These are phyloP conservation scores for Sycophila sp. DNA, from an alignment of 1,140 invertebrate species.

Conservation along the genomic window DNA sequence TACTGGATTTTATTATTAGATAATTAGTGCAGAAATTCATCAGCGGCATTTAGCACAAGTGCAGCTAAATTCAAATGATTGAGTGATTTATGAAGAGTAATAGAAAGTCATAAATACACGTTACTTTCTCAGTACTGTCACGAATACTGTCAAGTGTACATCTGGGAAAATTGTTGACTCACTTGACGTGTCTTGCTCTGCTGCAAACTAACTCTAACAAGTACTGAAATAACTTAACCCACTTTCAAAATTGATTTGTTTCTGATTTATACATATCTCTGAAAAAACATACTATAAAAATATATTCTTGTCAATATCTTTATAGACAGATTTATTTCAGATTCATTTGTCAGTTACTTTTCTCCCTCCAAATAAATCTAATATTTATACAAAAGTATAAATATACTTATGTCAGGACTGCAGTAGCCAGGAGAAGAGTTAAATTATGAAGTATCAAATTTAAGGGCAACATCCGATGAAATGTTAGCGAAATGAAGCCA, in stretches of 20 bases:
- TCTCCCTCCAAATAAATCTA: no score
- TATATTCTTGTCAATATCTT: no score
- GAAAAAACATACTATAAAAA: not conserved
- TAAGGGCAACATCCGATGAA: not conserved
- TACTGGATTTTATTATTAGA: not conserved
- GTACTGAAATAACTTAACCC: slow-evolving; percentile 20
- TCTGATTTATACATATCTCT: not conserved
- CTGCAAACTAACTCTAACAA: not conserved
- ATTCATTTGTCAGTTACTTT: no score
- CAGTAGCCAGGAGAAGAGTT: not conserved
- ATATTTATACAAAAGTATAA: no score
- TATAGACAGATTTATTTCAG: no score
- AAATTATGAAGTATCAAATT: slow-evolving; percentile 26
- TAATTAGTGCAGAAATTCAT: not conserved
- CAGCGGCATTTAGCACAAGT: not conserved
- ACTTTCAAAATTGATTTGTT: slow-evolving; percentile 3
- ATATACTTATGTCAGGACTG: no score
- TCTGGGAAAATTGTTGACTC: slow-evolving; percentile 20
- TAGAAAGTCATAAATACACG: no score
- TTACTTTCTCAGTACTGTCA: no score
- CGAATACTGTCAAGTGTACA: no score
- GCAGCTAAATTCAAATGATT: not conserved
- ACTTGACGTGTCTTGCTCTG: not conserved
- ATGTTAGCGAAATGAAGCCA: slow-evolving; percentile 29
- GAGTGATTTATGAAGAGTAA: not conserved